Base-by-base conservation (phyloP, 2,888 invertebrate genomes). In the Pachycephus smyrnensis region DNA sequence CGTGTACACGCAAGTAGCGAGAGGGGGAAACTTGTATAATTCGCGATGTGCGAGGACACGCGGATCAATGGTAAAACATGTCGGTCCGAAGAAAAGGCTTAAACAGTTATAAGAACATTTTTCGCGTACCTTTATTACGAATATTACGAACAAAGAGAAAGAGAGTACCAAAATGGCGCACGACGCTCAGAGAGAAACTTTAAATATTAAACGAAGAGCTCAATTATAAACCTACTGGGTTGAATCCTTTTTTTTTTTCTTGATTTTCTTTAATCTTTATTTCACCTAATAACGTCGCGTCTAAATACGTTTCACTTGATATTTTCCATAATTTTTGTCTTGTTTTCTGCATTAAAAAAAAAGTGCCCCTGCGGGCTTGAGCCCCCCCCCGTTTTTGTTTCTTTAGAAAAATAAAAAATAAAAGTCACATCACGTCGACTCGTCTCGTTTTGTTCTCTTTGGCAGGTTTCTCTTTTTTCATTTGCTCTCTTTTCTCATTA, bases 181-280 rank as follows among this genome's bases (percentile, higher is more conserved):
- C 75, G 79, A 83, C 76, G 82, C 80, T 87, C 81, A 80, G 79
- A 84, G 4, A 33, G n/a, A 33, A 79, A 83, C 79, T 76, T 84
- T 79, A 77, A 80, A 79, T 81, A 81, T 80, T 77, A 77, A 82
- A 78, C 11, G 79, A 55, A 23, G 23, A 55, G 23, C 55, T 55
- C 55, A 55, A 23, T 23, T 55, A 55, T 55, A 23, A 55, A 55
- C 9, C 9, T 23, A 9, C 23, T 55, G 55, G 55, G 9, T 9
- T 55, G 23, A 55, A 23, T 23, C 9, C 9, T 15, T 2, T 75
- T 71, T 81, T 71, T 78, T 69, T 79, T 79, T 75, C 68, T 80
- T 36, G 71, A 36, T 37, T 15, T 31, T 74, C 75, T 79, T 30
- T 77, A 71, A 35, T 31, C 73, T 71, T 76, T 76, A 68, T 75